Base-by-base conservation (phyloP, 2,888 invertebrate species). In the Panopea generosa region DNA sequence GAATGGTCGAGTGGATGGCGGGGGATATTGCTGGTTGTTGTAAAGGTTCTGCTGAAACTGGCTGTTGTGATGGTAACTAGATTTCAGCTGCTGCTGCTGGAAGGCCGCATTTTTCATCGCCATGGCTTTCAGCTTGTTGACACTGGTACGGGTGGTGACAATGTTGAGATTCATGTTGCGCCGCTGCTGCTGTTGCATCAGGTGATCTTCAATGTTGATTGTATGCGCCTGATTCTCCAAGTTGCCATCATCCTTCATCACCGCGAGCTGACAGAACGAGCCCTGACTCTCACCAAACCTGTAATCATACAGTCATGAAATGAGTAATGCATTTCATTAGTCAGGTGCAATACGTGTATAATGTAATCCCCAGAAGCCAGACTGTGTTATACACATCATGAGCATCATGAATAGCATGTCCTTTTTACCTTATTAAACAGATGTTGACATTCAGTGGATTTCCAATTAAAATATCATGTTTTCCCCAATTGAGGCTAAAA, bases 261-360 rank as follows among this genome's bases (percentile, higher is more conserved):
- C 82, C 14, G 86, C 85, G 45, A 90, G 84, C 38, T 87, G 87
- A 65, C 88, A 89, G 53, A 87, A 87, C 6, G 87, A 84, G 29
- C 88, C 86, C 29, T 86, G 84, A 61, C 83, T 82, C 69, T 90
- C 90, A 49, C 90, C 90, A 84, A 90, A 87, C 63, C 90, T 90
- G 73, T 16, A n/a, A 40, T 2, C 14, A 26, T 16, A 26, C 7
- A 45, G 45, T 20, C 45, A 40, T 40, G 16, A 40, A n/a, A n/a
- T n/a, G n/a, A n/a, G n/a, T n/a, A n/a, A n/a, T n/a, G n/a, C n/a
- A n/a, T n/a, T n/a, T n/a, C n/a, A n/a, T n/a, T n/a, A n/a, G n/a
- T n/a, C n/a, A n/a, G n/a, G n/a, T n/a, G n/a, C n/a, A n/a, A n/a
- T n/a, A n/a, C n/a, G n/a, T n/a, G n/a, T n/a, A n/a, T n/a, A n/a